Percentiles rank a stretch among this genome's conserved stretches.
phyloP scores from a whole-genome alignment of 64 coral and sea anemone genomes.

The Porites lutea region DNA sequence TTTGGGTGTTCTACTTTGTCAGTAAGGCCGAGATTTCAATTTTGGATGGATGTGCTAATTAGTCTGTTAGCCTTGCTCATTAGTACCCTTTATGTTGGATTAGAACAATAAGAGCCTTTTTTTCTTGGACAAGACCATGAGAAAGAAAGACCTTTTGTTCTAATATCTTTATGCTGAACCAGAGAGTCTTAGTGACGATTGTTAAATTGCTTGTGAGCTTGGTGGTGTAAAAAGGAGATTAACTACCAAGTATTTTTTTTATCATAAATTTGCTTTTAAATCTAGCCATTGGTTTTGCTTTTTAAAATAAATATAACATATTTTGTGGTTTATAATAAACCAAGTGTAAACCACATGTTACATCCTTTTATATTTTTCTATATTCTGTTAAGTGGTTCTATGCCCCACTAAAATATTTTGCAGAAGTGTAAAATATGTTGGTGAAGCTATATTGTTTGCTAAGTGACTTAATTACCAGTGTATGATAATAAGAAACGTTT shows the following conservation, averaged over 20 bases:
- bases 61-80: neutral
- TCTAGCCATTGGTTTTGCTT: neutral
- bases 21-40: neutral
- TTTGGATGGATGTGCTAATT: constrained; percentile 1
- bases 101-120: constrained; percentile 2
- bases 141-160: constrained; percentile 1
- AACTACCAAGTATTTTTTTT: neutral
- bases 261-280: neutral
- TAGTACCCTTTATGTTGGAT: constrained; percentile 17
- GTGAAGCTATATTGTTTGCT: constrained; percentile 5
- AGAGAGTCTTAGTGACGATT: neutral
- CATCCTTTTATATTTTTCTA: neutral
- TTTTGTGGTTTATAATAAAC: neutral
- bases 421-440: constrained; percentile 1
- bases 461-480: constrained; percentile 17
- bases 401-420: neutral
- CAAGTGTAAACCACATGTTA: constrained; percentile 10
- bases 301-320: neutral
- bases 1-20: neutral
- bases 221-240: neutral
- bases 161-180: neutral
- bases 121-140: neutral
- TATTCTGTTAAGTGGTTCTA: neutral
- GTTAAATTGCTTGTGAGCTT: neutral
- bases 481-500: neutral